Evolutionary conservation across 2,888 invertebrate species (phyloP), one percentile per base, ranked within the genome.

Genomic region (Phyto melanocephala): DNA sequence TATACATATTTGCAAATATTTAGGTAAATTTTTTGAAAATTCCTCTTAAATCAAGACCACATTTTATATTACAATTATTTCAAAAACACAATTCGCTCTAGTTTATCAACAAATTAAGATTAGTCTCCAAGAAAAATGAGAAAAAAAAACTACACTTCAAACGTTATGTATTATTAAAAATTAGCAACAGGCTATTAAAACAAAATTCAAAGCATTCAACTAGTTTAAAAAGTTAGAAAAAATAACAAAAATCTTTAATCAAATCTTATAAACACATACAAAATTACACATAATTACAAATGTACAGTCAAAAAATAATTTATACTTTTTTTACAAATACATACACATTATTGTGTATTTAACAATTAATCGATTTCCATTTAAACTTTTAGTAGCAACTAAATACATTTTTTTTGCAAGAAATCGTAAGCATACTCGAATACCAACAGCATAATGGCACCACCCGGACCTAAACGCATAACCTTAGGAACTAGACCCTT

Each of bases 401-500:
- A 78, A 22, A 63, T 20, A 62, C 72, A 81, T 65, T 79, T 79
- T 52, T 79, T 80, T 76, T 94, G 93, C 87, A 98, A 92, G 90
- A 93, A 96, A 70, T 94, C 92, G 89, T 96, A 96, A 78, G 95
- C 94, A 87, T 96, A 95, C 88, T 98, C 98, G 87, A 97, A 98
- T 10, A 97, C 96, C 7, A 98, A 94, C 85, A 98, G 92, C 97
- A 98, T 97, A 75, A 98, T 97, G 1, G 98, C 98, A 20, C 98
- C 98, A 58, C 98, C 98, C 1, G 98, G 98, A 24, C 98, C 98
- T 75, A 98, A 91, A 83, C 98, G 93, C 89, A 98, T 93, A 0
- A 98, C 94, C 92, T 98, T 98, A 6, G 98, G 98, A 65, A 97
- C 88, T 11, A 98, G 92, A 20, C 98, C 98, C 92, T 98, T 98